A percentile compares a stretch with the other conserved stretches of the same genome.
phyloP scores from a whole-genome alignment of 2,797 vertebrate species.

The Crocidura indochinensis region DNA sequence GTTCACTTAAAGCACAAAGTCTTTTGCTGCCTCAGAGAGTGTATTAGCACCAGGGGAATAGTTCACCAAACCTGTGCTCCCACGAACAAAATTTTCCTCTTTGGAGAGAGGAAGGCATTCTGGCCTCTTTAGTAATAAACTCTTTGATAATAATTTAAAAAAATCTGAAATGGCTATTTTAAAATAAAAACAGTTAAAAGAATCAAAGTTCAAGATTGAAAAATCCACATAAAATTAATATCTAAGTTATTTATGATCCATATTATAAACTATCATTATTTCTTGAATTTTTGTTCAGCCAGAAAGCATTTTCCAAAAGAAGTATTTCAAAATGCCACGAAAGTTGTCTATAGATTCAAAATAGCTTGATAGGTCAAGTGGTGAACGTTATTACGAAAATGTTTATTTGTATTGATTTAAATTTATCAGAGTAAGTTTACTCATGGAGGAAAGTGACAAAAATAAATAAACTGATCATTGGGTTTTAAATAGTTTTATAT shows the following conservation, averaged over 20 bases:
- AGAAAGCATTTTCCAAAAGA: constrained; percentile 33
- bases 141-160: too few species aligned
- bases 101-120: constrained; percentile 26
- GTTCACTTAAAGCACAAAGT: constrained; percentile 68
- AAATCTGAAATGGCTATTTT: constrained; percentile 42
- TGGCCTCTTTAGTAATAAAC: background rate
- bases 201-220: background rate
- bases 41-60: constrained; percentile 61
- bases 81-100: constrained; percentile 52
- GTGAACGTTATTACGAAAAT: constrained; percentile 24
- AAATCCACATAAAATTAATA: constrained; percentile 12
- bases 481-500: constrained; percentile 33
- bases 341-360: constrained; percentile 27
- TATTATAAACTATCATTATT: background rate
- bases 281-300: constrained; percentile 9
- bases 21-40: constrained; percentile 15
- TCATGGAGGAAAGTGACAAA: too few species aligned
- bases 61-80: constrained; percentile 50
- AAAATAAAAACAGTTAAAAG: constrained; percentile 41
- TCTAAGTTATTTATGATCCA: constrained; percentile 33
- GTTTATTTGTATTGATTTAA: constrained; percentile 38
- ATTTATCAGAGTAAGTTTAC: background rate
- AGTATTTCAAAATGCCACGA: constrained; percentile 46
- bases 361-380: constrained; percentile 24
- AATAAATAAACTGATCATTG: background rate